Evolutionary conservation across 2,113 vertebrate genomes (phyloP), one percentile per base, ranked within the genome.

Genomic region (Alethe diademata): DNA sequence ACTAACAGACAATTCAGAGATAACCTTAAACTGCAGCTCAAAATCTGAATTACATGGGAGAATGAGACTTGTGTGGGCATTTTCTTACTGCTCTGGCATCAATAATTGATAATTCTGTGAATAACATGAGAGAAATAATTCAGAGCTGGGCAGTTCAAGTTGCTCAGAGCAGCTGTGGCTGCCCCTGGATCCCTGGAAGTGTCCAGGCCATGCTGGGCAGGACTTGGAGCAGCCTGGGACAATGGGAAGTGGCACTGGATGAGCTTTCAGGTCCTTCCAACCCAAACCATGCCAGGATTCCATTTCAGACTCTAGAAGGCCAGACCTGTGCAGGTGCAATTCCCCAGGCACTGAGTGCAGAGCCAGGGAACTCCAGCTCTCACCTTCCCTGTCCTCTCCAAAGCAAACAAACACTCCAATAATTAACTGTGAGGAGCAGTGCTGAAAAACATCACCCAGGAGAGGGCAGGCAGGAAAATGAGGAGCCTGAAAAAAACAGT

Each of bases 151-250:
- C 1, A 6, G 29, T 47, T 79, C 50, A 48, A 9, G 26, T 4
- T 61, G 66, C 16, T 5, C 65, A 62, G 56, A 54, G n/a, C 6
- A 71, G 40, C 50, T 48, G 60, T 15, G 35, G 28, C n/a, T 62
- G 64, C 28, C 15, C 7, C 61, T 81, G 65, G 29, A 66, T 45
- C 51, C 36, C 28, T 66, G 61, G 4, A 1, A 64, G 35, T 67
- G 60, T 1, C 38, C 7, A 66, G 33, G 33, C 45, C 45, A 45
- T 53, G 23, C 1, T 50, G 36, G 42, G 50, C 1, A 0, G 9
- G 11, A 11, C 42, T n/a, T 7, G 76, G 36, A 58, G 33, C 51
- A 36, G 0, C 26, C 76, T 80, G 51, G 33, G 45, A 6, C 0
- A 20, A 25, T 29, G 45, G 36, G 0, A 81, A 23, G 19, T 38